Conservation (phyloP, 2,797 vertebrate species). For the Hippoglossus hippoglossus region DNA sequence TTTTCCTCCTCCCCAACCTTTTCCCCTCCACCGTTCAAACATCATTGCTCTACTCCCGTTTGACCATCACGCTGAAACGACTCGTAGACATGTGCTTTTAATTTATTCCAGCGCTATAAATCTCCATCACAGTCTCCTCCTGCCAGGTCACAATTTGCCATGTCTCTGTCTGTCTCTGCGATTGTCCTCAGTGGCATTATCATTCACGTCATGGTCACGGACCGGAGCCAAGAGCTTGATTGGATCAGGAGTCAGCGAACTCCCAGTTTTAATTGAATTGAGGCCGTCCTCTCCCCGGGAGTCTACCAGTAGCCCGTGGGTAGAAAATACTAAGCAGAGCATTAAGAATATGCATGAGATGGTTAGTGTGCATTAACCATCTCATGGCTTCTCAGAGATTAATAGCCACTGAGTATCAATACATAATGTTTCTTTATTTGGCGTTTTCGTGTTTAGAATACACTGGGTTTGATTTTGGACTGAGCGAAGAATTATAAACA, state of each 20-base stretch:
- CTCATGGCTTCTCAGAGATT: constrained; percentile 47
- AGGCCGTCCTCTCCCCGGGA: constrained; percentile 55
- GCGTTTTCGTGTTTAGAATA: constrained; percentile 16
- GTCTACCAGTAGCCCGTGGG: constrained; percentile 46
- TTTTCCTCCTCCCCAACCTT: not conserved
- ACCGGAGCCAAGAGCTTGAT: constrained; percentile 66
- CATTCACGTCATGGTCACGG: constrained; percentile 65
- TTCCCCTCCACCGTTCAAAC: not conserved
- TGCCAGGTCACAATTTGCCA: constrained; percentile 27
- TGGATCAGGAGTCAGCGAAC: constrained; percentile 72
- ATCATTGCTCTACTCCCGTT: constrained; percentile 12
- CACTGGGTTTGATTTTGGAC: constrained; percentile 6
- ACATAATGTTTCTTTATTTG: constrained; percentile 9
- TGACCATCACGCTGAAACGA: constrained; percentile 13
- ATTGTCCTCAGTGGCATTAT: constrained; percentile 57
- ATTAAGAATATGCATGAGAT: constrained; percentile 62
- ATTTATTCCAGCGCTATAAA: constrained; percentile 28
- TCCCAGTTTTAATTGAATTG: constrained; percentile 77
- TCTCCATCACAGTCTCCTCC: constrained; percentile 21
- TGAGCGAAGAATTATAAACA: constrained; percentile 1
- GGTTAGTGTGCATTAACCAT: constrained; percentile 50
- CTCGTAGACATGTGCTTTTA: constrained; percentile 34
- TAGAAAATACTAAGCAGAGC: constrained; percentile 58
- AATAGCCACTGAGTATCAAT: constrained; percentile 50
- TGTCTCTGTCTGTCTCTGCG: constrained; percentile 38